Base-by-base conservation (phyloP, 2,113 vertebrate species). In the zebrafish (Danio rerio) region DNA sequence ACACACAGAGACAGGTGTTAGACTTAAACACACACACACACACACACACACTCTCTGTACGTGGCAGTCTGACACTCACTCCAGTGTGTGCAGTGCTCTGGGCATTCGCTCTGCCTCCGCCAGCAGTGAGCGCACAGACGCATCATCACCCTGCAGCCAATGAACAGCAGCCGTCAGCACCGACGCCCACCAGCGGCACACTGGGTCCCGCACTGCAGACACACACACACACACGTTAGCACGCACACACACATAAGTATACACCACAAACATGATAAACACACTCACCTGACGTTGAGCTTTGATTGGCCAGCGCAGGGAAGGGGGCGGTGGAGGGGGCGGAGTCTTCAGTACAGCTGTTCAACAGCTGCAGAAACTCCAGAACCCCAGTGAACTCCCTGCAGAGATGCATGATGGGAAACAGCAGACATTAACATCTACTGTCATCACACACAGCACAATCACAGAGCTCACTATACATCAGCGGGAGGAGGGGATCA, bases 111-210 rank as follows among this genome's bases (percentile, higher is more conserved):
- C 98, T 0, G 96, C 96, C 84, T 97, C 95, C 0, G 93, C 82
- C 61, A 97, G 93, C 63, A 95, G 94, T 5, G 93, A 92, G 80
- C 91, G 96, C 85, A 96, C 95, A 0, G 92, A 88, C 0, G 86
- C 84, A 0, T 99, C 97, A 0, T 99, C 97, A 4, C 97, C 97
- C 88, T 95, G 94, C 83, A 99, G 95, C 98, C 97, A 99, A 82
- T 94, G 84, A 13, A 97, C 91, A 0, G 94, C 94, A 59, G 97
- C 94, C 5, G 95, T 94, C 80, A 98, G 91, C 0, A 97, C 95
- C 9, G 95, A 90, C 2, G 96, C 95, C 98, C 98, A 99, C 98
- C 98, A 99, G 0, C 96, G 94, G 88, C 97, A 97, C 90, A 98
- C 93, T 49, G 96, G 68, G 5, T 99, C 98, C 0, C 95, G 94